Evolutionary conservation across 2,888 invertebrate genomes (phyloP).

Genomic region (Ptychoptera contaminata): DNA sequence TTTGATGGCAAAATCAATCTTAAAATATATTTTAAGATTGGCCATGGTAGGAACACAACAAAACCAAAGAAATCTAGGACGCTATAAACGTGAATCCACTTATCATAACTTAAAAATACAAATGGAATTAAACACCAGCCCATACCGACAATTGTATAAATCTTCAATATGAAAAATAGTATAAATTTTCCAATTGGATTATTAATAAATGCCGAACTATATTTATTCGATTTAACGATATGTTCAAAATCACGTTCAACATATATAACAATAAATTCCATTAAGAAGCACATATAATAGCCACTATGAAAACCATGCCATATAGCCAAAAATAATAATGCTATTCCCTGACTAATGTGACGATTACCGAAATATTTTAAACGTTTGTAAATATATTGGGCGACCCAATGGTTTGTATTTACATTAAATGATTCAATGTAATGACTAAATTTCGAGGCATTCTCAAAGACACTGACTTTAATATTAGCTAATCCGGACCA

Average conservation of each 20-base stretch:
- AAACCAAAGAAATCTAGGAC: constrained; percentile 55
- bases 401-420: constrained; percentile 91
- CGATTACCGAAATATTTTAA: constrained; percentile 79
- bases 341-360: constrained; percentile 61
- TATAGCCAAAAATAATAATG: constrained; percentile 74
- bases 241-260: constrained; percentile 62
- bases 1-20: too few relatives aligned
- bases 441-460: constrained; percentile 67
- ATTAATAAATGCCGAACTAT: constrained; percentile 33
- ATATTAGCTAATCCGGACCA: constrained; percentile 92
- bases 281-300: constrained; percentile 82
- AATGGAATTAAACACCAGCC: constrained; percentile 70
- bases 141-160: constrained; percentile 67
- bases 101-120: constrained; percentile 47
- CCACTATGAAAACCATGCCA: constrained; percentile 96
- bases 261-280: constrained; percentile 78
- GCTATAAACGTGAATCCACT: constrained; percentile 47
- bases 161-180: constrained; percentile 43
- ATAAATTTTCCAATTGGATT: constrained; percentile 28
- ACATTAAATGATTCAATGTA: constrained; percentile 87
- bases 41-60: constrained; percentile 47
- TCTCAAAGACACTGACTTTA: constrained; percentile 64
- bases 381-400: constrained; percentile 86
- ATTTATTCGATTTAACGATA: constrained; percentile 36
- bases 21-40: not conserved